Evolutionary conservation across 2,113 vertebrate species (phyloP).

Genomic region (Terrapene triunguis): DNA sequence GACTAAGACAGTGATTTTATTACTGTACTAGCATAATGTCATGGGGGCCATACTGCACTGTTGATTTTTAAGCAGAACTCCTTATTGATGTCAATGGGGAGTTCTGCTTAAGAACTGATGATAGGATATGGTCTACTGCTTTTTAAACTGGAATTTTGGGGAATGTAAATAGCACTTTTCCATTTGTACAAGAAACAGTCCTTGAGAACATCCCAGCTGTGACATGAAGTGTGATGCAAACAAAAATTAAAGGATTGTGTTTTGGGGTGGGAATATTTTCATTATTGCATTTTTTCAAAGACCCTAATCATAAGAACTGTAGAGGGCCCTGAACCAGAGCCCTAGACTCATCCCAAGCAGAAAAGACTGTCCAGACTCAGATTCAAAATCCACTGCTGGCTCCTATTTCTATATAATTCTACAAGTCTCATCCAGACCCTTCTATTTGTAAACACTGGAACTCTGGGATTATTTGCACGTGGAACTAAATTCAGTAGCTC

Average conservation of each 20-base stretch:
- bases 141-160: not conserved
- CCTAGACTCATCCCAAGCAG: not conserved
- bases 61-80: not conserved
- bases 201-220: not conserved
- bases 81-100: not conserved
- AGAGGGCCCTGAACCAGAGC: not conserved
- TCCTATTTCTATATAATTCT: not conserved
- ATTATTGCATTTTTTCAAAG: not conserved
- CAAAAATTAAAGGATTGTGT: not conserved
- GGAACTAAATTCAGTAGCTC: not conserved
- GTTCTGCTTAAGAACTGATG: not conserved
- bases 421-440: not conserved
- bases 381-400: not conserved
- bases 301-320: not conserved
- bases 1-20: not conserved
- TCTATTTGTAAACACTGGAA: not conserved
- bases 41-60: not conserved
- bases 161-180: not conserved
- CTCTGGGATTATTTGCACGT: too few relatives aligned
- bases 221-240: not conserved
- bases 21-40: not conserved
- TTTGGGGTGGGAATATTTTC: not conserved
- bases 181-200: not conserved
- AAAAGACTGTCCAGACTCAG: not conserved
- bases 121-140: not conserved